Evolutionary conservation across 1,140 invertebrate species (phyloP).

Genomic region (Halotydeus destructor): DNA sequence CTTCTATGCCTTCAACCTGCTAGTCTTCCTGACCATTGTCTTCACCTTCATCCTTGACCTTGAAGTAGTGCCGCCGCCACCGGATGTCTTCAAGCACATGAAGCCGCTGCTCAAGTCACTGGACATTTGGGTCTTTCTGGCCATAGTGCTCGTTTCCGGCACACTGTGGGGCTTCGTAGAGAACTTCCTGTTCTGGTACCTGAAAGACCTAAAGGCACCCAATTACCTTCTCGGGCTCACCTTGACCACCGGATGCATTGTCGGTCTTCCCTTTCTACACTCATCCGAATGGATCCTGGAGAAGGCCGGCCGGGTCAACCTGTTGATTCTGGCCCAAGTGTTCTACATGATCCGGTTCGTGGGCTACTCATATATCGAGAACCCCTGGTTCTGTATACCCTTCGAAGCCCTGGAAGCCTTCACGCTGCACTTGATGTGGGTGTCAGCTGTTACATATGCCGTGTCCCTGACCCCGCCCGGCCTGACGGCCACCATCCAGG

Average conservation of each 20-base stretch:
- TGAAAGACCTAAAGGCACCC: slow-evolving; percentile 52
- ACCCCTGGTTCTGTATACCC: slow-evolving; percentile 54
- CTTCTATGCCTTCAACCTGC: slow-evolving; percentile 49
- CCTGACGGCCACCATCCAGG: slow-evolving; percentile 58
- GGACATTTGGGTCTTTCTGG: slow-evolving; percentile 46
- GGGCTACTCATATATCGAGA: slow-evolving; percentile 54
- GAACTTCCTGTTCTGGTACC: slow-evolving; percentile 63
- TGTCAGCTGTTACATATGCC: slow-evolving; percentile 57
- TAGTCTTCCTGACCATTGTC: slow-evolving; percentile 41
- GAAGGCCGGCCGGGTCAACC: slow-evolving; percentile 52
- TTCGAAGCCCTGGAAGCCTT: slow-evolving; percentile 61
- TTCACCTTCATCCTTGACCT: slow-evolving; percentile 49
- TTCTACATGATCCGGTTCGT: slow-evolving; percentile 52
- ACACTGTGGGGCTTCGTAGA: slow-evolving; percentile 62
- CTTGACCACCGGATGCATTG: slow-evolving; percentile 49
- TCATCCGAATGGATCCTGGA: slow-evolving; percentile 54
- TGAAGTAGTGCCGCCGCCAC: slow-evolving; percentile 49
- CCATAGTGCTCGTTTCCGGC: slow-evolving; percentile 47
- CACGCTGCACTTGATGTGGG: slow-evolving; percentile 57
- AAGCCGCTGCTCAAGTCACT: slow-evolving; percentile 42
- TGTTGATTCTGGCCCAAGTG: slow-evolving; percentile 53
- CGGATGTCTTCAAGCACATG: slow-evolving; percentile 46
- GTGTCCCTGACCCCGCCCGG: slow-evolving; percentile 51
- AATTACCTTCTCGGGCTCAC: slow-evolving; percentile 62
- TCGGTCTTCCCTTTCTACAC: slow-evolving; percentile 51